Evolutionary conservation across 2,888 invertebrate species (phyloP), one percentile per base, ranked within the genome.

Genomic region (Monochamus alternatus): DNA sequence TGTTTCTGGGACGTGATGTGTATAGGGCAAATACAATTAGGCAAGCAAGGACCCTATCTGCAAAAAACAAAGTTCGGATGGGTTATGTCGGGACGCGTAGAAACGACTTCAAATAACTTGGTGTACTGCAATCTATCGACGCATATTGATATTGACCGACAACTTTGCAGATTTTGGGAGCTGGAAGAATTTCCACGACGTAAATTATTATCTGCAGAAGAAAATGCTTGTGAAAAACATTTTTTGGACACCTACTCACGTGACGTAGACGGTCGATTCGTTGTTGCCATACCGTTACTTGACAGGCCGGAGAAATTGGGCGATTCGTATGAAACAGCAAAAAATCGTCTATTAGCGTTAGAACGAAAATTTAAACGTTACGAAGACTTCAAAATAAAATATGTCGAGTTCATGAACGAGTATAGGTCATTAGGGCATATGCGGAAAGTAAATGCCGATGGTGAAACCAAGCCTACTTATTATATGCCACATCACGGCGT

Each of bases 11-110:
- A 74, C 9, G 43, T 74, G 52, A 65, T 79, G 62, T 74, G 76
- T 38, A 69, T 64, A 4, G 79, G 75, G 10, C 72, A 78, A 64
- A 73, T 79, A 12, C 44, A 59, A 38, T 58, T 79, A 66, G 70
- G 60, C 10, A 22, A 63, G 5, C 30, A 62, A 31, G 65, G 52
- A 8, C 78, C 78, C 12, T 30, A 74, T 55, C 59, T 79, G 47
- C 80, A 80, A 74, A 78, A 80, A 31, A 80, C 64, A 4, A 69
- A 71, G 30, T 74, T 80, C 14, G 80, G 78, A 1, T 80, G 78
- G 75, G 73, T 76, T 31, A 52, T 80, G n/a, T 47, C 72, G 5
- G 75, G 80, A 30, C 60, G 22, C 5, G 38, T 69, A 22, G 59
- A 38, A 9, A 22, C 44, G 8, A 22, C 12, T 3, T 38, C 44